Base-by-base conservation (phyloP, 2,113 vertebrate species). In the Sigmodon hispidus region DNA sequence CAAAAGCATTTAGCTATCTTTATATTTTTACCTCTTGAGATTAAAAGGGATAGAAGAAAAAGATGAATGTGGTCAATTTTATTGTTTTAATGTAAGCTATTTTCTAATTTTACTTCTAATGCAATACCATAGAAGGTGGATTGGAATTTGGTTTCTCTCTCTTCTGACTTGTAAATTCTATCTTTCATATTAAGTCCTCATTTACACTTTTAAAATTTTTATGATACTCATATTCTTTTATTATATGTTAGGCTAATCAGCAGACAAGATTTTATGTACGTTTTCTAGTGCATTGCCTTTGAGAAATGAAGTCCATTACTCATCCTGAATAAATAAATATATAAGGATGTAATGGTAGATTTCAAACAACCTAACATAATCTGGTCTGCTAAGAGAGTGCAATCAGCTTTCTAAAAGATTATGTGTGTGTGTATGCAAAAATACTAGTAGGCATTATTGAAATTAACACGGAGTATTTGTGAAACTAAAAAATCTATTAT, bases 201-300 rank as follows among this genome's bases (percentile, higher is more conserved):
- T 98, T 98, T 98, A 97, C 94, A 81, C 52, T 97, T 98, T 98
- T 97, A 97, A 96, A 98, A 95, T 31, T 98, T 98, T 98, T 98
- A 98, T 97, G 87, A 88, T 95, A 89, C 79, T 96, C 98, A 97
- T 98, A 98, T 97, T 97, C 87, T 98, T 98, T 98, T 98, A 98
- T 97, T 89, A 97, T 96, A 93, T 97, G 61, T 96, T 98, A 97
- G 75, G 95, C 98, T 98, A 98, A 98, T 98, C 98, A 98, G 69
- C 55, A 85, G 90, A 95, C 87, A 97, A 96, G n/a, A 61, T 77
- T 98, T 98, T 98, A 98, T 73, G 45, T 96, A 96, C 55, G 70
- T 96, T 97, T 98, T 96, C 95, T 48, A 50, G 73, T 95, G 72
- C 95, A 93, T 92, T 97, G 73, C 87, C 72, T 91, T 95, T 98